Conservation (phyloP, 2,888 invertebrate species). For the Phymatocera aterrima region DNA sequence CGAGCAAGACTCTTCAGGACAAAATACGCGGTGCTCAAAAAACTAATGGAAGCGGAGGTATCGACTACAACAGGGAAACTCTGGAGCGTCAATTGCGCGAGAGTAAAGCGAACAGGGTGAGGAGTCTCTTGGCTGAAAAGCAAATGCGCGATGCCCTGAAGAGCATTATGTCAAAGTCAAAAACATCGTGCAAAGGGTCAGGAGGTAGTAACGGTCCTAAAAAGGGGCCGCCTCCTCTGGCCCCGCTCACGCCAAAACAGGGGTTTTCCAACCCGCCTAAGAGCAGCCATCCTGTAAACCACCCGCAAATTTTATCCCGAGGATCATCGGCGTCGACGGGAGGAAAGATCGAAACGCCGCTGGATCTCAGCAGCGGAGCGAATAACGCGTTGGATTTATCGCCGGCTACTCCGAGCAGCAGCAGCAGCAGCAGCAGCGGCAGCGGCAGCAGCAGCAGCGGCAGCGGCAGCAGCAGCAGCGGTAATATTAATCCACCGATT, state of each 20-base stretch:
- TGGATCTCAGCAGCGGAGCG: slow-evolving; percentile 64
- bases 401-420: slow-evolving; percentile 49
- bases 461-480: not conserved
- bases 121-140: slow-evolving; percentile 67
- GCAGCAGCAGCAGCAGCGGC: not conserved
- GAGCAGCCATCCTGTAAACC: slow-evolving; percentile 23
- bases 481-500: not conserved
- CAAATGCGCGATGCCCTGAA: slow-evolving; percentile 68
- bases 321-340: slow-evolving; percentile 32
- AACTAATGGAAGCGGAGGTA: slow-evolving; percentile 53
- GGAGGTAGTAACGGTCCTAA: slow-evolving; percentile 53
- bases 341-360: slow-evolving; percentile 62
- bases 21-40: slow-evolving; percentile 55
- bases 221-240: slow-evolving; percentile 68
- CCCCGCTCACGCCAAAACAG: slow-evolving; percentile 57
- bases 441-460: not conserved
- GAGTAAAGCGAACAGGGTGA: slow-evolving; percentile 67
- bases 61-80: slow-evolving; percentile 59
- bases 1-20: slow-evolving; percentile 54
- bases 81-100: slow-evolving; percentile 67
- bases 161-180: slow-evolving; percentile 64
- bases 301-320: not conserved
- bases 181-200: not conserved
- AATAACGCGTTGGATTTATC: slow-evolving; percentile 64
- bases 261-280: slow-evolving; percentile 14